phyloP scores from a whole-genome alignment of 2,888 invertebrate species.

The Therioaphis trifolii region DNA sequence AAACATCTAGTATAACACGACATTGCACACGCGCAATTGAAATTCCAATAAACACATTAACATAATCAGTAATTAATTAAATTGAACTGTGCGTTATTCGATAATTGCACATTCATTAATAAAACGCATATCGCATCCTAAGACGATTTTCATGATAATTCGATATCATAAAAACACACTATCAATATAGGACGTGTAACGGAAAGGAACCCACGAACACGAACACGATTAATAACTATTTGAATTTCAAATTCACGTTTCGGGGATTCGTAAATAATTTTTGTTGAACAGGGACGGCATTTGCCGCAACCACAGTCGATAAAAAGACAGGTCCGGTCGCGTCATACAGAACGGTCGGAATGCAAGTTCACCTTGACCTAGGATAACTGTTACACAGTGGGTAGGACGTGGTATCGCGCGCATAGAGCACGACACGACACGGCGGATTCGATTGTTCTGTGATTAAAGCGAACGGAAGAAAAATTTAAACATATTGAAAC shows the following conservation, averaged over 20 bases:
- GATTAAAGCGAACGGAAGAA: neutral
- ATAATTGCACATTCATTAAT: neutral
- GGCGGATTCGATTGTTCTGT: neutral
- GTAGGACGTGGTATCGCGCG: too few species aligned
- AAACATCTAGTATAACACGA: neutral
- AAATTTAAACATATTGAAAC: neutral
- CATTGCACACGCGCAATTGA: neutral
- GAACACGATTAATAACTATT: neutral
- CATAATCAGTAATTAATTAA: neutral
- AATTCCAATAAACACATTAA: neutral
- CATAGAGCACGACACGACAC: neutral
- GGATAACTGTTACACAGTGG: slow-evolving; percentile 27
- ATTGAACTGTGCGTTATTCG: neutral
- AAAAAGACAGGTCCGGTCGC: neutral
- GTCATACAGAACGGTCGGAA: neutral
- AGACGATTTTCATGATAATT: neutral
- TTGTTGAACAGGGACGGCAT: too few species aligned
- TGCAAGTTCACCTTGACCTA: slow-evolving; percentile 44
- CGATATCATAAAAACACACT: neutral
- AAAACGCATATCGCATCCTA: neutral
- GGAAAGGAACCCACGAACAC: neutral
- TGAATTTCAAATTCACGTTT: neutral
- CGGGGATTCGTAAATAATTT: neutral
- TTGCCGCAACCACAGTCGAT: neutral
- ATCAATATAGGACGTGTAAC: neutral